Base-by-base conservation (phyloP, 2,113 vertebrate species). In the Grammomys surdaster region DNA sequence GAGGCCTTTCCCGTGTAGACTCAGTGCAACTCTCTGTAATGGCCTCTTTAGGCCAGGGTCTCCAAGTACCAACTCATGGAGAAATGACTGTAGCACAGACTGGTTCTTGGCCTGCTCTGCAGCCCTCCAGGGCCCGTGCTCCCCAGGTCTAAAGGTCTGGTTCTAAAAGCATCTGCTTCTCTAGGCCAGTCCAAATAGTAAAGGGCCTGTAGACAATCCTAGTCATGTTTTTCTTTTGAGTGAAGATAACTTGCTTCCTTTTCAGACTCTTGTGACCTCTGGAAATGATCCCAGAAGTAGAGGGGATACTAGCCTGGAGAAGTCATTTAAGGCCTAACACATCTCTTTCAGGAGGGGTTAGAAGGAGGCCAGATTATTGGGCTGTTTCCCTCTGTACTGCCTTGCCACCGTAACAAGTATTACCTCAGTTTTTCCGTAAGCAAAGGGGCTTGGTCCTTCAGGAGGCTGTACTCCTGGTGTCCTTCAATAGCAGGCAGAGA, bases 231-330 rank as follows among this genome's bases (percentile, higher is more conserved):
- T 48, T 56, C 73, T n/a, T 86, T 93, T 36, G 22, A 10, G 1
- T 82, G 73, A 76, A 67, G 76, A 86, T n/a, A 72, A 60, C 60
- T 72, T 88, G 40, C 89, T 58, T 84, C 56, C 43, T 40, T 88
- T 88, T 94, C 78, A 77, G 60, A 14, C 11, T 82, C 86, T 22
- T 81, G 8, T 89, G 85, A 76, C 85, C 26, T 89, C 87, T 84
- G 65, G 92, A 91, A 93, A 93, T 48, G 60, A 89, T 86, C 54
- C 67, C 20, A 1, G n/a, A 65, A 26, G 54, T 43, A 16, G 26
- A 40, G 89, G 60, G 60, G 75, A 88, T 0, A 28, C 26, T 19
- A 65, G 24, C 58, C 24, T 43, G 58, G 13, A 46, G 58, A 65
- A 46, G 2, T n/a, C 75, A 19, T 75, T 78, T 73, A 56, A 58